Percentiles rank a stretch among this genome's conserved stretches.
Evolutionary conservation across 2,113 vertebrate genomes (phyloP).

Genomic region (Melanostigma gelatinosum): DNA sequence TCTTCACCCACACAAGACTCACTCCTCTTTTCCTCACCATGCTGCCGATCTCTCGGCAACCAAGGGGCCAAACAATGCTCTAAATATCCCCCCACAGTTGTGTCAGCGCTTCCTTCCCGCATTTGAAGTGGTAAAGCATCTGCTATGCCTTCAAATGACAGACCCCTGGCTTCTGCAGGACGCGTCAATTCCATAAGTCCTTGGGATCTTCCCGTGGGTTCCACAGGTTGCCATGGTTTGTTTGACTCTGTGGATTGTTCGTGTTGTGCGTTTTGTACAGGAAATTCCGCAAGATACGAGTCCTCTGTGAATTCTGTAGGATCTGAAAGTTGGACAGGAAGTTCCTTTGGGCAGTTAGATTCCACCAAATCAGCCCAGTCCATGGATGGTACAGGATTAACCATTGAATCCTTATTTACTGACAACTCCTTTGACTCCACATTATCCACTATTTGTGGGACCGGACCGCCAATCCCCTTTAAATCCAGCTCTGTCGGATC

Average conservation of each 20-base stretch:
- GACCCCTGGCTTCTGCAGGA: slow-evolving; percentile 4
- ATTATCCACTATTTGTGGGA: background rate
- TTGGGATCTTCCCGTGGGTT: background rate
- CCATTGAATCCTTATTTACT: background rate
- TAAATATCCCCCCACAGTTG: background rate
- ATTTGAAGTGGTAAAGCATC: slow-evolving; percentile 37
- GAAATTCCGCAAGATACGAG: slow-evolving; percentile 22
- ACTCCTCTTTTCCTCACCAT: slow-evolving; percentile 13
- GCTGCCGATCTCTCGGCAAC: slow-evolving; percentile 28
- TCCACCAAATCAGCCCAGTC: background rate
- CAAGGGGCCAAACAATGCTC: slow-evolving; percentile 46
- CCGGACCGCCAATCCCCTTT: background rate
- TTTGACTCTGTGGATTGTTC: slow-evolving; percentile 1
- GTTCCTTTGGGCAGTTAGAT: slow-evolving; percentile 16
- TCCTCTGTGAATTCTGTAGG: slow-evolving; percentile 7
- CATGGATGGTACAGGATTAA: background rate
- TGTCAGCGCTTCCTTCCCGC: slow-evolving; percentile 50
- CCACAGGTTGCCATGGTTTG: background rate
- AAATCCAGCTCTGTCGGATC: background rate
- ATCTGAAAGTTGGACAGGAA: slow-evolving; percentile 21
- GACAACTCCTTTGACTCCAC: background rate
- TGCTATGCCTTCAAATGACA: slow-evolving; percentile 13
- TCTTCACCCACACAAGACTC: slow-evolving; percentile 23
- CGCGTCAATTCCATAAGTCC: slow-evolving; percentile 5
- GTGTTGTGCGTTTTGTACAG: slow-evolving; percentile 13